These are phyloP conservation scores for Bucco capensis DNA, from an alignment of 2,113 vertebrate species.

Conservation along the genomic window DNA sequence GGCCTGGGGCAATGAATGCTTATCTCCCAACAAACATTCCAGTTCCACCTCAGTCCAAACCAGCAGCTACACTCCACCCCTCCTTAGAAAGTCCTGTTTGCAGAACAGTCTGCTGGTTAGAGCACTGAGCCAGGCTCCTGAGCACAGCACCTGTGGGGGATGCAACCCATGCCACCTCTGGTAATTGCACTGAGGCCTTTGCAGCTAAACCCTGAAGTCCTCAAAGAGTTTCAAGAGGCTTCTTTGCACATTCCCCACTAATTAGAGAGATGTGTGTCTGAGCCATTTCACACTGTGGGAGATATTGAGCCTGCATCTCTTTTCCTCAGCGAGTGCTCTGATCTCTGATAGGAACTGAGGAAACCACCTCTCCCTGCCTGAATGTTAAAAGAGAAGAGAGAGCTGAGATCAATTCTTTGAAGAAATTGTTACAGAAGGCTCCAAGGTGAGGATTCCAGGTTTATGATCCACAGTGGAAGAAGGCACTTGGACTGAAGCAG, in stretches of 20 bases:
- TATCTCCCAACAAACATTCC: background rate
- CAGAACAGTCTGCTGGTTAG: background rate
- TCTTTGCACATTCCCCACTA: background rate
- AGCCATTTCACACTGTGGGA: background rate
- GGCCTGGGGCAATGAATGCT: background rate
- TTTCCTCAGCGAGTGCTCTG: background rate
- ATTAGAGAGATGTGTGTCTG: background rate
- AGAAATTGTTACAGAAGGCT: background rate
- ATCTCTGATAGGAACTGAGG: background rate
- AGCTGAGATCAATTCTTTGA: slow-evolving; percentile 6
- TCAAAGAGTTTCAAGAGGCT: background rate
- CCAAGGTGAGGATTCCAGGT: background rate
- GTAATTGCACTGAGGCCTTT: fast-evolving
- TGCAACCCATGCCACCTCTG: fast-evolving
- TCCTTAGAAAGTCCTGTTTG: background rate
- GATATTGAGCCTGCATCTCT: background rate
- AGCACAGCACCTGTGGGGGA: fast-evolving
- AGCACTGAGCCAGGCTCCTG: background rate
- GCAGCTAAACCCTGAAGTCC: background rate
- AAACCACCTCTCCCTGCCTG: background rate
- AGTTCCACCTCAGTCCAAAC: background rate
- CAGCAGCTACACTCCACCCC: background rate
- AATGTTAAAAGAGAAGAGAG: background rate
- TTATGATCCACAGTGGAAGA: background rate
- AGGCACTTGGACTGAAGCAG: background rate